Conservation (phyloP, 2,888 invertebrate species). For the Rapana venosa region DNA sequence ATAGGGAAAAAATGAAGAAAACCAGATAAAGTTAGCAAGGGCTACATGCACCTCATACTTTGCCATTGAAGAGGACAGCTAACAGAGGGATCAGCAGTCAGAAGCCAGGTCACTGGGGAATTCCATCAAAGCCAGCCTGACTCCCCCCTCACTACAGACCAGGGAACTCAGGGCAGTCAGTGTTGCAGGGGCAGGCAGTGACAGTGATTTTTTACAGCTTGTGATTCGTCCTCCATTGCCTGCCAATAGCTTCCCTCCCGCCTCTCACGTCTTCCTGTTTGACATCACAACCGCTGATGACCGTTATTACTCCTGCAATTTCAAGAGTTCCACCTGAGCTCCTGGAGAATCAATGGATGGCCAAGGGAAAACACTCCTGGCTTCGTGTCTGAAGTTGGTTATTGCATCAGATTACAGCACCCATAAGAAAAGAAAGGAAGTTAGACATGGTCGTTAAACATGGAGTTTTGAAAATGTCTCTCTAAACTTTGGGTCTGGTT, state of each 20-base stretch:
- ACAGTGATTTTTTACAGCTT: slow-evolving; percentile 43
- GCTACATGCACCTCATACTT: too few species aligned
- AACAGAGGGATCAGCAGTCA: slow-evolving; percentile 17
- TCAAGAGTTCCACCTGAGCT: slow-evolving; percentile 45
- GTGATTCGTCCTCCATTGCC: slow-evolving; percentile 34
- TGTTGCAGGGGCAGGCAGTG: slow-evolving; percentile 6
- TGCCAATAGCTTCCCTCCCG: slow-evolving; percentile 36
- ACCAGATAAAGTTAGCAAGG: too few species aligned
- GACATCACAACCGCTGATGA: slow-evolving; percentile 47
- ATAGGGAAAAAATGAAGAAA: too few species aligned
- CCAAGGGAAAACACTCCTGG: slow-evolving; percentile 31
- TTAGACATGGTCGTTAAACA: too few species aligned
- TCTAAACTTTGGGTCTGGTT: too few species aligned
- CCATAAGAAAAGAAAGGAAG: too few species aligned
- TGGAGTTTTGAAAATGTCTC: too few species aligned
- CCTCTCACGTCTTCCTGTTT: slow-evolving; percentile 43
- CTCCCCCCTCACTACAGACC: too few species aligned
- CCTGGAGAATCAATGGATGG: neutral
- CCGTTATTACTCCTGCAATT: slow-evolving; percentile 39
- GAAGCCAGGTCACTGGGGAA: slow-evolving; percentile 35
- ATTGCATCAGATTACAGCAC: too few species aligned
- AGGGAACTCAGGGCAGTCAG: neutral
- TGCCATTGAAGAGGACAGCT: too few species aligned
- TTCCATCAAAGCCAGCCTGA: slow-evolving; percentile 29
- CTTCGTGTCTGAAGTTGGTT: too few species aligned